Conservation (phyloP, 2,797 vertebrate genomes). For the Pseudochirops corinnae region DNA sequence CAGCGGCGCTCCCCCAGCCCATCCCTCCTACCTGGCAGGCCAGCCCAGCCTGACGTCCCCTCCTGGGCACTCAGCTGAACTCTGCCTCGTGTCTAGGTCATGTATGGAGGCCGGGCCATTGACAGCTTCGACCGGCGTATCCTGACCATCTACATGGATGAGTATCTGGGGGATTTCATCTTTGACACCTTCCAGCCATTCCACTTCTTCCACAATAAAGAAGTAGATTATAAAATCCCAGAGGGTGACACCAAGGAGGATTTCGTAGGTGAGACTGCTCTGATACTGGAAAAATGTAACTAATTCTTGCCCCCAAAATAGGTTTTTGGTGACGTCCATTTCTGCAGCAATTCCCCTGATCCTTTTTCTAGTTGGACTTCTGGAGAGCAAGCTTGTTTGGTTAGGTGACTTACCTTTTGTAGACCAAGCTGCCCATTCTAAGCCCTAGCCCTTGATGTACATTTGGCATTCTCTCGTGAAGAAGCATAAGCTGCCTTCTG, state of each 20-base stretch:
- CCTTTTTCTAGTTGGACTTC: neutral
- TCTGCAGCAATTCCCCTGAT: neutral
- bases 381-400: neutral
- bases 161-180: conserved; percentile 96
- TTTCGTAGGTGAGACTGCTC: conserved; percentile 90
- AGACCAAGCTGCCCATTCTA: no score
- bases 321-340: neutral
- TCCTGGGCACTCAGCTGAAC: neutral
- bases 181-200: conserved; percentile 94
- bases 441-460: neutral
- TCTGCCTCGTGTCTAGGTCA: conserved; percentile 88
- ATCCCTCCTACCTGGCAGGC: rapidly evolving
- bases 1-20: neutral
- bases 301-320: neutral
- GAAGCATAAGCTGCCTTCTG: neutral
- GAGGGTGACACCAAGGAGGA: conserved; percentile 85
- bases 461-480: neutral
- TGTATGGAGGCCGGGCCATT: conserved; percentile 95
- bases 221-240: conserved; percentile 94
- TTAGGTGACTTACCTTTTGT: neutral
- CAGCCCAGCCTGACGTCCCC: neutral
- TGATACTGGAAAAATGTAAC: neutral
- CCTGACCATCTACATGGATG: conserved; percentile 95
- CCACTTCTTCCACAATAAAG: conserved; percentile 92
- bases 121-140: conserved; percentile 98